phyloP scores from a whole-genome alignment of 2,888 invertebrate species.

The Theodoxus fluviatilis region DNA sequence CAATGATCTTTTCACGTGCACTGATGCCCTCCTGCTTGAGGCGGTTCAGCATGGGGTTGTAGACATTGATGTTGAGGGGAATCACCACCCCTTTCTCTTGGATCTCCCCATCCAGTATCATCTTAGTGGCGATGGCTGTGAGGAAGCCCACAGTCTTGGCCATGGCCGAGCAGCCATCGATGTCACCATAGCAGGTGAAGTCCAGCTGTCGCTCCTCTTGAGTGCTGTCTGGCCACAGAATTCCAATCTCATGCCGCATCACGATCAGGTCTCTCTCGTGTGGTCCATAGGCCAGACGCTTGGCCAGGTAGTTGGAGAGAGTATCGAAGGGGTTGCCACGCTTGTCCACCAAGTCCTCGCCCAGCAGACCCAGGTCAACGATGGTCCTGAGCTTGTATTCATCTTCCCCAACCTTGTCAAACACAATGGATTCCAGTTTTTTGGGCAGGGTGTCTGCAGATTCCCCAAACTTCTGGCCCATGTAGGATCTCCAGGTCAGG shows the following conservation, averaged over 20 bases:
- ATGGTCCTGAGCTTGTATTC: constrained; percentile 74
- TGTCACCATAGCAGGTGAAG: constrained; percentile 85
- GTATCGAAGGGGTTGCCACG: constrained; percentile 88
- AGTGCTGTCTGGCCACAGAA: constrained; percentile 84
- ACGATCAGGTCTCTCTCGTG: constrained; percentile 91
- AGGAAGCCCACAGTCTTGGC: constrained; percentile 90
- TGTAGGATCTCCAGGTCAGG: constrained; percentile 90
- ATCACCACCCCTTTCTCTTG: constrained; percentile 91
- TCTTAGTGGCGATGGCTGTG: constrained; percentile 94
- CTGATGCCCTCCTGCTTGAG: constrained; percentile 83
- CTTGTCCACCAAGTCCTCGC: constrained; percentile 83
- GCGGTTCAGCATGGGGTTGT: constrained; percentile 85
- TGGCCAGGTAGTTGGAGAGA: constrained; percentile 85
- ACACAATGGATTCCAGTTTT: constrained; percentile 84
- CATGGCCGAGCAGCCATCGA: constrained; percentile 90
- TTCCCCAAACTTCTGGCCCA: constrained; percentile 82
- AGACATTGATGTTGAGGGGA: constrained; percentile 91
- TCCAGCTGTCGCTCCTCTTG: constrained; percentile 79
- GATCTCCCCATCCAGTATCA: constrained; percentile 97
- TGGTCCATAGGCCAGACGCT: constrained; percentile 75
- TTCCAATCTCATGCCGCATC: constrained; percentile 89
- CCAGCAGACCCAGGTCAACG: constrained; percentile 86
- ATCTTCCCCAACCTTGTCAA: constrained; percentile 77
- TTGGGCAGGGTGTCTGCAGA: constrained; percentile 86
- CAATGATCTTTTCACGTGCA: constrained; percentile 39